Evolutionary conservation across 2,113 vertebrate species (phyloP), one percentile per base, ranked within the genome.

Genomic region (Anseranas semipalmata): DNA sequence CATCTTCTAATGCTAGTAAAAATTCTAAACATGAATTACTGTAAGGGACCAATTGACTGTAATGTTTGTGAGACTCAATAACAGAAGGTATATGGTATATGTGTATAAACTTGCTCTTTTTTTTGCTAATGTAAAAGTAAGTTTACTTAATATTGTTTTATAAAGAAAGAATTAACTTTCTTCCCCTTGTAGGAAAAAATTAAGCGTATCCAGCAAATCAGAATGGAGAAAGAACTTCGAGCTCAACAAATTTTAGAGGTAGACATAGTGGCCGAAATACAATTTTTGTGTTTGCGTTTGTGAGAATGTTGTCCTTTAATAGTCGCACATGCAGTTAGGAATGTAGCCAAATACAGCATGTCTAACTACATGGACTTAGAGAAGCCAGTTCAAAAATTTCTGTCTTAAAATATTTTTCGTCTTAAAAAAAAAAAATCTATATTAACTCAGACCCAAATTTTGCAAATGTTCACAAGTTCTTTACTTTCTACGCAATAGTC

Each of bases 181-280:
- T 95, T 97, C 62, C 91, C 93, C 10, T 95, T 83, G 24, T 76
- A 99, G 99, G 99, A 99, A 97, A 99, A 99, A 98, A 99, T 99
- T 94, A 99, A 99, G 96, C 98, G 99, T 97, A 99, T 99, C 97
- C 99, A 99, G 97, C 99, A 99, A 98, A 99, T 99, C 95, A 98
- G 99, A 96, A 98, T 99, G 98, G 99, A 99, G 98, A 99, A 99
- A 97, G 99, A 99, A 98, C 98, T 99, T 97, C 98, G 99, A 97
- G 99, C 99, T 88, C 99, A 99, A 97, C 99, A 99, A 97, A 99
- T 99, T 98, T 98, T 99, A 63, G 99, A 99, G 99, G 99, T 99
- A 98, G 85, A 97, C 91, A 90, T 87, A 52, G 70, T 85, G 37
- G 75, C 89, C 92, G 35, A 77, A 85, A 71, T 90, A 46, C 17